Base-by-base conservation (phyloP, 2,888 invertebrate genomes). In the Apodemia mormo region DNA sequence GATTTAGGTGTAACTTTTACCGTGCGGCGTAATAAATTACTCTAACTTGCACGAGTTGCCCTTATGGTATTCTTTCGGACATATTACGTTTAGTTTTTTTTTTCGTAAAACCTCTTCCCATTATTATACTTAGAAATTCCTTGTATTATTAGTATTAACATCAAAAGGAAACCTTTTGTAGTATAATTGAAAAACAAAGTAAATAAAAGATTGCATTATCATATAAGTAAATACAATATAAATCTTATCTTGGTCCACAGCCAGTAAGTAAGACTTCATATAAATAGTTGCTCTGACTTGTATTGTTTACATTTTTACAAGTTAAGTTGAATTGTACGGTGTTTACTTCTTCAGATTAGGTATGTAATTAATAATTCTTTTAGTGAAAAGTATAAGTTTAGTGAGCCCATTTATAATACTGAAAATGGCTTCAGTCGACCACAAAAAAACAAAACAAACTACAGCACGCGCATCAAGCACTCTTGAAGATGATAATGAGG, bases 401-500 rank as follows among this genome's bases (percentile, higher is more conserved):
- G 22, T 22, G 22, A 22, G 22, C 22, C 22, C 22, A 22, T 22
- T 22, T 5, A 4, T 12, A 22, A 58, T 58, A 12, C 30, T 10
- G 7, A 69, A 54, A 54, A 69, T 69, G 68, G 65, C 52, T 9
- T 65, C 14, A 40, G 40, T 40, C 43, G 65, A 65, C 14, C 37
- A 54, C 9, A 22, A 68, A 12, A 69, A 69, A 54, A 22, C 12
- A 40, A 40, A 33, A 29, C 65, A 45, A 65, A 67, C 67, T 66
- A 52, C 9, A 30, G 52, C 43, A 22, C 54, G 45, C 33, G 10
- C 22, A 9, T n/a, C 66, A 49, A 61, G 37, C n/a, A 61, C 29
- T n/a, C 64, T 45, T 22, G 70, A 71, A 29, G 64, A 69, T 52
- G 65, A n/a, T 5, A 67, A 70, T 33, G 22, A 58, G 22, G 65